Evolutionary conservation across 2,888 invertebrate genomes (phyloP).

Genomic region (Ophion slaviceki): DNA sequence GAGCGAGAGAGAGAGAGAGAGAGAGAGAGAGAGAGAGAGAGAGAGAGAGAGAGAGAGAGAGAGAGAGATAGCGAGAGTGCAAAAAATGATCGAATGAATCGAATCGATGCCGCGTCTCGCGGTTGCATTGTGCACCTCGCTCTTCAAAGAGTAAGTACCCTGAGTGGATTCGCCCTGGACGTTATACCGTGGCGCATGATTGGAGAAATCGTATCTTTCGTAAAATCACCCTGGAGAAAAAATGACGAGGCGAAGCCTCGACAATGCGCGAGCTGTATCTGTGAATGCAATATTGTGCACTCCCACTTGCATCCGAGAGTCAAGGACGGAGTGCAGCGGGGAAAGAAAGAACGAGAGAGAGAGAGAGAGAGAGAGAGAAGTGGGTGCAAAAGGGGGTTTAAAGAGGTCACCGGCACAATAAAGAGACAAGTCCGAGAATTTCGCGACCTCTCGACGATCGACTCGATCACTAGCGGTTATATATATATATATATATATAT

Average conservation of each 20-base stretch:
- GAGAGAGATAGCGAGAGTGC: not conserved
- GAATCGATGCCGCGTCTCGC: not conserved
- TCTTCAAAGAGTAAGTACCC: not conserved
- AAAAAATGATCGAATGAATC: not conserved
- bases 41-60: not conserved
- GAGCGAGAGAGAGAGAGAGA: not conserved
- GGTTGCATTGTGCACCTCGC: not conserved
- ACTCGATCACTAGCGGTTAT: constrained; percentile 16
- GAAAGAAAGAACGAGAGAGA: not conserved
- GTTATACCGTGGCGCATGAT: not conserved
- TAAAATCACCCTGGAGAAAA: not conserved
- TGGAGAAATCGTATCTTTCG: constrained; percentile 12
- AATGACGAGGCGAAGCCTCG: constrained; percentile 13
- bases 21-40: not conserved
- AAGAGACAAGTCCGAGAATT: constrained; percentile 13
- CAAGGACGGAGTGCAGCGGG: constrained; percentile 38
- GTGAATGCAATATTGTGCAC: constrained; percentile 27
- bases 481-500: not conserved
- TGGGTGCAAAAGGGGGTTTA: constrained; percentile 28
- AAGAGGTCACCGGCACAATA: constrained; percentile 40
- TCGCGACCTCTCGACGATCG: constrained; percentile 20
- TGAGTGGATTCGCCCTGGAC: not conserved
- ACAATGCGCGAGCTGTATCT: constrained; percentile 12
- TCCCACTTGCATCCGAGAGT: constrained; percentile 37
- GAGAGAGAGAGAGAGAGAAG: not conserved